phyloP scores from a whole-genome alignment of 2,888 invertebrate genomes.

The Zhuqinia jingwanae region DNA sequence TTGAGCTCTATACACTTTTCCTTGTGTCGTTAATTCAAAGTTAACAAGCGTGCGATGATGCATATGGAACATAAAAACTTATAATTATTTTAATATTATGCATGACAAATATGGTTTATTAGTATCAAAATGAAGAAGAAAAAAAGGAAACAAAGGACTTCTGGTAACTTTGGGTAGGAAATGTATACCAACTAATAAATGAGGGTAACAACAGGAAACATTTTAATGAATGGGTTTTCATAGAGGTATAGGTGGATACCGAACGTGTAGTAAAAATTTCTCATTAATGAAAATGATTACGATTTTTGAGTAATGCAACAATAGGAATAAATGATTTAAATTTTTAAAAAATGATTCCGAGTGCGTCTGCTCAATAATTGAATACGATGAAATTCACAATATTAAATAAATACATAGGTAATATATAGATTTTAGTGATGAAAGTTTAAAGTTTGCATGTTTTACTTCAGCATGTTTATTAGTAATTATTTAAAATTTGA shows the following conservation, averaged over 20 bases:
- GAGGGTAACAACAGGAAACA: conserved; percentile 49
- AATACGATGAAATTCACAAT: too few species aligned
- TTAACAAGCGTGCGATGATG: conserved; percentile 57
- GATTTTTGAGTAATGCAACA: too few species aligned
- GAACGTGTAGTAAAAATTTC: too few species aligned
- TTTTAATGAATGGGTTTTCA: conserved; percentile 55
- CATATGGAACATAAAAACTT: not conserved
- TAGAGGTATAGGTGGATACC: too few species aligned
- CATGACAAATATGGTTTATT: not conserved
- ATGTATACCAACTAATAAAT: not conserved
- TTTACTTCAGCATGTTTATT: too few species aligned
- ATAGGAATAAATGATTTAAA: too few species aligned
- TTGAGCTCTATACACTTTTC: not conserved
- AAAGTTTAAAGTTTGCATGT: too few species aligned
- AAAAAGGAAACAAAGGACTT: not conserved
- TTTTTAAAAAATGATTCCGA: too few species aligned
- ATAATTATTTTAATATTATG: not conserved
- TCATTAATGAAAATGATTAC: conserved; percentile 10
- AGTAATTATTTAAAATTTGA: too few species aligned
- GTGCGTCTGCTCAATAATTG: too few species aligned
- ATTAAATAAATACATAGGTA: too few species aligned
- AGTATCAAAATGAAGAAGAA: not conserved
- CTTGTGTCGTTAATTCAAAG: conserved; percentile 36
- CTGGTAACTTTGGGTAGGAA: not conserved
- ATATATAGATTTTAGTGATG: too few species aligned